Evolutionary conservation across 1,140 invertebrate genomes (phyloP).

Genomic region (Drosophila murphyi): DNA sequence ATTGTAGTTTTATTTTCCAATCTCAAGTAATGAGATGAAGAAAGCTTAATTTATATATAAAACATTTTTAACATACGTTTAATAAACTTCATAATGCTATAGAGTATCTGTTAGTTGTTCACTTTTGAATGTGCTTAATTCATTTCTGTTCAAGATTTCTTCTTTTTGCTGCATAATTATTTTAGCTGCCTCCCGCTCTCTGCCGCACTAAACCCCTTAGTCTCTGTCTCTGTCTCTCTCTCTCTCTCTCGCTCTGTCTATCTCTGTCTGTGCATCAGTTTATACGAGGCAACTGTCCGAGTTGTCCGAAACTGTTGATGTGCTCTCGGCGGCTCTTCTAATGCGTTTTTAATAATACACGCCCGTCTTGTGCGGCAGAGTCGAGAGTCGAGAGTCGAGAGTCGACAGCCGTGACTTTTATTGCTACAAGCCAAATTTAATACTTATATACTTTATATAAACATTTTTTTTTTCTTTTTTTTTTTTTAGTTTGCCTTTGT

Average conservation of each 20-base stretch:
- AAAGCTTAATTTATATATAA: not conserved
- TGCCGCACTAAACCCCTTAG: conserved; percentile 4
- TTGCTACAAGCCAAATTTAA: conserved; percentile 8
- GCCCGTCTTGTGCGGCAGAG: conserved; percentile 64
- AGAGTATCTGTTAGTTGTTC: conserved; percentile 2
- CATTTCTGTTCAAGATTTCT: conserved; percentile 46
- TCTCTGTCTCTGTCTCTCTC: not conserved
- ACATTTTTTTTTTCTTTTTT: not conserved
- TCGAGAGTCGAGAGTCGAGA: not conserved
- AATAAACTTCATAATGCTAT: not conserved
- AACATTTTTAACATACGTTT: too few relatives aligned
- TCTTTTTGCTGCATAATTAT: conserved; percentile 72
- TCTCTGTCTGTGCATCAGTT: conserved; percentile 58
- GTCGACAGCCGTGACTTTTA: not conserved
- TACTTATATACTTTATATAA: conserved; percentile 1
- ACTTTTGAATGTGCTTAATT: not conserved
- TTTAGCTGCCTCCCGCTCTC: conserved; percentile 41
- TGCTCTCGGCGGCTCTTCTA: conserved; percentile 69
- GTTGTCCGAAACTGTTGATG: conserved; percentile 32
- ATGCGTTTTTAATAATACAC: conserved; percentile 84
- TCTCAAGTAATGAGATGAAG: too few relatives aligned
- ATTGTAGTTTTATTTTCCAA: too few relatives aligned
- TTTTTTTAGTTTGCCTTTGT: not conserved
- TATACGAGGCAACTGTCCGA: conserved; percentile 60
- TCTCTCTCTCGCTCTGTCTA: conserved; percentile 9